Evolutionary conservation across 2,888 invertebrate genomes (phyloP), one percentile per base, ranked within the genome.

Genomic region (Nymphalis polychloros): DNA sequence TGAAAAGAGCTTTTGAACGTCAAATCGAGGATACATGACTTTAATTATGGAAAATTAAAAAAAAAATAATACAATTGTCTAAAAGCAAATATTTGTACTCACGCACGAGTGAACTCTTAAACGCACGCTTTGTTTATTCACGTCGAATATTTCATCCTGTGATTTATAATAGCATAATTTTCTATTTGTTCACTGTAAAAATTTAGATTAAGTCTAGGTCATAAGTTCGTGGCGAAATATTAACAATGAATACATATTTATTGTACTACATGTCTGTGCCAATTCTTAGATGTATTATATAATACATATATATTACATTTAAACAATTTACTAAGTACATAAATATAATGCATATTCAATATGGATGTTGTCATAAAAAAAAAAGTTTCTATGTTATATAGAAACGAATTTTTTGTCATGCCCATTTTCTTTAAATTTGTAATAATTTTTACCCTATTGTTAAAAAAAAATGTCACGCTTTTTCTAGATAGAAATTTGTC

Each of bases 181-280:
- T 41, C 13, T 13, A 13, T 13, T 41, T 41, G 10, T 41, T 41
- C 41, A 8, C 2, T 55, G 53, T 55, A 55, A 53, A 53, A 53
- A 55, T 13, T 55, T 55, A 55, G 53, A 27, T 17, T 53, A 53
- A 53, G 53, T 8, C 16, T 41, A 41, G 35, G 17, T 31, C 23
- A 27, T 55, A 55, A 55, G 53, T 31, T 55, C 31, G 31, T 31
- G 53, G 53, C 8, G n/a, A 55, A 27, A 55, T 17, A 55, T 17
- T 55, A 53, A 20, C 7, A 20, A 53, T 55, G 16, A 23, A 27
- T 10, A 5, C 31, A 55, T 53, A 31, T 55, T 27, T 27, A 55
- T 52, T 20, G 19, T 50, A 50, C 20, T 59, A 13, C 20, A 59
- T 52, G 49, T 72, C 67, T 64, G 72, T 73, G 73, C 73, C 73